These are phyloP conservation scores for Brachirus orientalis DNA, from an alignment of 2,113 vertebrate species.

Conservation along the genomic window DNA sequence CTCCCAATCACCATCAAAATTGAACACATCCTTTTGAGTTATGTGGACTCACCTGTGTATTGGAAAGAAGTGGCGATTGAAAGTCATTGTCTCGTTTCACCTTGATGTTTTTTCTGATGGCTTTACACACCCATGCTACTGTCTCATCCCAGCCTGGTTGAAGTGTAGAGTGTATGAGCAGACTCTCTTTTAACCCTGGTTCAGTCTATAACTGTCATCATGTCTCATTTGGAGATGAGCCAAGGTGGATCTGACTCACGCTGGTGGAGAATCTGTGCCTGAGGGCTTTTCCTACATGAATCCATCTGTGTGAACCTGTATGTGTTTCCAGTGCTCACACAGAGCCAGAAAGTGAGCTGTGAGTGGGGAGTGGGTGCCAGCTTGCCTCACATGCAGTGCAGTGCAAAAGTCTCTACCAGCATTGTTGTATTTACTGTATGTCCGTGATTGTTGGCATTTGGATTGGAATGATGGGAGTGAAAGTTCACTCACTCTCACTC, in stretches of 20 bases:
- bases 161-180: neutral
- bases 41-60: slow-evolving; percentile 47
- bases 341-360: slow-evolving; percentile 30
- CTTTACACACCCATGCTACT: neutral
- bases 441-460: too few species aligned
- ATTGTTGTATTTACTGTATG: too few species aligned
- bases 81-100: slow-evolving; percentile 44
- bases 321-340: neutral
- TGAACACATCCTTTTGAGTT: too few species aligned
- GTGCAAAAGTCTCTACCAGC: neutral
- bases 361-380: neutral
- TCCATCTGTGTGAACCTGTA: slow-evolving; percentile 9
- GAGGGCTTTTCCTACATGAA: neutral
- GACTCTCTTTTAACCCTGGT: neutral
- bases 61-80: slow-evolving; percentile 9
- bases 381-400: neutral
- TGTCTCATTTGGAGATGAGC: slow-evolving; percentile 31
- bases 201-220: slow-evolving; percentile 22
- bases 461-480: too few species aligned
- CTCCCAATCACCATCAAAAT: too few species aligned
- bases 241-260: slow-evolving; percentile 52
- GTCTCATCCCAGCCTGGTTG: neutral
- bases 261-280: neutral
- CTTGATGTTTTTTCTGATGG: too few species aligned
- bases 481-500: too few species aligned